A percentile compares a stretch with the other conserved stretches of the same genome.
Conservation (phyloP, 1,140 invertebrate genomes). For the Drosophila aff. region DNA sequence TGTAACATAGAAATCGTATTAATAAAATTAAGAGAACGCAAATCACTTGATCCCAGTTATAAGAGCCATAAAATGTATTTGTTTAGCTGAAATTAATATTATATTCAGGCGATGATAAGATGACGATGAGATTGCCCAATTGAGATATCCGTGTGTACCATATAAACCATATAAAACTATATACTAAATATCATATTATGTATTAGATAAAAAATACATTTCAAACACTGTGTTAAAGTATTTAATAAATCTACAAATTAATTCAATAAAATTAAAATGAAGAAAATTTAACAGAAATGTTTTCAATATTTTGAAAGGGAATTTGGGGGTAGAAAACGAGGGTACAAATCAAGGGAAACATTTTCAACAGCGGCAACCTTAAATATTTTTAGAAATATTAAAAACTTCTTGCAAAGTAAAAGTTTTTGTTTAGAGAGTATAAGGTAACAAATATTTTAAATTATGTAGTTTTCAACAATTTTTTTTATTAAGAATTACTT, state of each 20-base stretch:
- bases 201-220: conserved; percentile 75
- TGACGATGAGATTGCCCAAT: conserved; percentile 59
- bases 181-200: conserved; percentile 69
- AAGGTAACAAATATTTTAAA: neutral
- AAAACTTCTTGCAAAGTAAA: no score
- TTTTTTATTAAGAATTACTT: neutral
- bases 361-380: neutral
- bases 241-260: conserved; percentile 74
- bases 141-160: conserved; percentile 60
- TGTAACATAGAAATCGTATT: conserved; percentile 59
- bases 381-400: no score
- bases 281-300: conserved; percentile 1
- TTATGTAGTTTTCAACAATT: neutral
- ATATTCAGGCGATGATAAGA: conserved; percentile 36
- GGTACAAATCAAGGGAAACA: neutral
- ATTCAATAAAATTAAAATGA: conserved; percentile 66
- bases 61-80: conserved; percentile 67
- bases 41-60: conserved; percentile 51
- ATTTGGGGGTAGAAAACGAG: neutral
- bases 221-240: conserved; percentile 84
- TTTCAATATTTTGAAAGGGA: neutral
- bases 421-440: no score
- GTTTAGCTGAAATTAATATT: conserved; percentile 70
- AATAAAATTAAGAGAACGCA: conserved; percentile 8
- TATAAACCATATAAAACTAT: conserved; percentile 52